Base-by-base conservation (phyloP, 1,140 invertebrate genomes). In the Sarcophaga bullata region DNA sequence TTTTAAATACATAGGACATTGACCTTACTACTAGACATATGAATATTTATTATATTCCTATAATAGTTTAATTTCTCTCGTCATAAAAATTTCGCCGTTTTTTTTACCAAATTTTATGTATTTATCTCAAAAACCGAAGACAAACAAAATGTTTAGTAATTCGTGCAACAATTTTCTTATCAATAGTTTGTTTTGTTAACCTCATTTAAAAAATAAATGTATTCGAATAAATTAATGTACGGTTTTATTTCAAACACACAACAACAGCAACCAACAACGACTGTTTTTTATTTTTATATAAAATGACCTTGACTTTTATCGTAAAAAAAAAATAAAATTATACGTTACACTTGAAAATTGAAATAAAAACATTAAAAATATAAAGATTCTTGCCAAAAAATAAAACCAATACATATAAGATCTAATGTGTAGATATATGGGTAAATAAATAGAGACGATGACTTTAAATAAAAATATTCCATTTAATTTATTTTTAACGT, bases 301-400 rank as follows among this genome's bases (percentile, higher is more conserved):
- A 58, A 48, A 76, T 76, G 73, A 76, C 73, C 73, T 76, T 76
- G 73, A 76, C 73, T 76, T 76, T 76, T 76, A 76, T 76, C 73
- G 73, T 49, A 9, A 8, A 76, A 48, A 48, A 3, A 49, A 72
- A 19, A 7, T 19, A 72, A 48, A 48, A 48, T 47, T 76, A 49
- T 48, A 76, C 73, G 15, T 49, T 76, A 48, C 15, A 76, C 73
- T 49, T 49, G 73, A 76, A 48, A 25, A 17, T 11, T 48, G 17
- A 58, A 37, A 54, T 19, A 80, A 58, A 52, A 9, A 25, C 37
- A 80, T 58, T 58, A 7, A n/a, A 58, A 58, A 58, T 58, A 58
- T n/a, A 58, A 13, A 13, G n/a, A 13, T 7, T 37, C 25, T 37
- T 37, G n/a, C 54, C 54, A 58, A 58, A 15, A 13, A 58, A n/a